Evolutionary conservation across 1,140 invertebrate species (phyloP).

Genomic region (Temnothorax curvispinosus): DNA sequence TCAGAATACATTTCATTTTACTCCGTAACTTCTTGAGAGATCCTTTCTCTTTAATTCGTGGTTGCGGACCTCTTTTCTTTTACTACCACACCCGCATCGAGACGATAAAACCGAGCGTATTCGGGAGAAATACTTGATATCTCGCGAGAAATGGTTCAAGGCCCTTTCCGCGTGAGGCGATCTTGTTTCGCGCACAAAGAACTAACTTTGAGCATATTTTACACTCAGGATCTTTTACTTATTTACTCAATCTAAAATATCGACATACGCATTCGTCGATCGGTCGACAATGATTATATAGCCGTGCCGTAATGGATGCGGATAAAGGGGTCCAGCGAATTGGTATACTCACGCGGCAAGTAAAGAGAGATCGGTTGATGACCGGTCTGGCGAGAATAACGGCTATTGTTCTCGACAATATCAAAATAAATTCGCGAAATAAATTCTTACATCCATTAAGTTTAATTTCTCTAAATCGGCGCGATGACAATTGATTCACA

Average conservation of each 20-base stretch:
- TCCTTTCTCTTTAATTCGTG: conserved; percentile 52
- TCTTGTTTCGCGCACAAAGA: neutral
- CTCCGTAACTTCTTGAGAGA: neutral
- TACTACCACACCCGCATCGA: neutral
- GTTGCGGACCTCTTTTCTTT: conserved; percentile 14
- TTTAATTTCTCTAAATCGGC: neutral
- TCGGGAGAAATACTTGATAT: neutral
- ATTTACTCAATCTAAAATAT: neutral
- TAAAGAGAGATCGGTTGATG: neutral
- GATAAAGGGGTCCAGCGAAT: neutral
- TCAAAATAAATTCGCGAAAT: neutral
- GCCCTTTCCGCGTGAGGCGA: neutral
- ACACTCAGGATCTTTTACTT: neutral
- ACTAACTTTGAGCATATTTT: neutral
- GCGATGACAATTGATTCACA: neutral
- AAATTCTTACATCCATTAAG: neutral
- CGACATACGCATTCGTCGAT: neutral
- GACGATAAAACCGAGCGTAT: neutral
- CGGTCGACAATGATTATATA: neutral
- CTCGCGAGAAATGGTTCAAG: neutral
- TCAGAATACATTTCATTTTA: neutral
- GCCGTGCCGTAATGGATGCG: neutral
- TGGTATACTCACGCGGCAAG: neutral
- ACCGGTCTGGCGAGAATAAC: neutral
- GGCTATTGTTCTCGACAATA: neutral